Conservation (phyloP, 2,797 vertebrate genomes). For the Enteromius viviparus region DNA sequence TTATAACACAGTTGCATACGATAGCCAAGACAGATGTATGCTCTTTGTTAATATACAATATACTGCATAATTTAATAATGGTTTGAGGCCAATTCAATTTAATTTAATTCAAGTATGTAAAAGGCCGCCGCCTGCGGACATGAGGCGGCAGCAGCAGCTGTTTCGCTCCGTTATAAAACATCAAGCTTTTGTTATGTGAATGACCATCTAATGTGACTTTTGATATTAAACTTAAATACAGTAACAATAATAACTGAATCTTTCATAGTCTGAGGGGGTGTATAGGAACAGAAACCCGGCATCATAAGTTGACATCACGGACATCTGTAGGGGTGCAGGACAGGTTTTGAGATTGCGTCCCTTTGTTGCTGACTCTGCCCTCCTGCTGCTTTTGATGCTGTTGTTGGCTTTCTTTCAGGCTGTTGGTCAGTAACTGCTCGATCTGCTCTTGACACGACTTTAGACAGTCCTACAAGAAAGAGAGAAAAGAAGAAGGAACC, state of each 20-base stretch:
- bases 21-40: slow-evolving; percentile 70
- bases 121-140: slow-evolving; percentile 63
- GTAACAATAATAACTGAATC: slow-evolving; percentile 26
- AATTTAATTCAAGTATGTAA: slow-evolving; percentile 48
- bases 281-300: slow-evolving; percentile 43
- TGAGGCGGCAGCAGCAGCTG: slow-evolving; percentile 80
- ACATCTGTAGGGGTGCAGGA: slow-evolving; percentile 96
- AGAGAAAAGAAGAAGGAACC: slow-evolving; percentile 10
- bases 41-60: neutral
- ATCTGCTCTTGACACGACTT: slow-evolving; percentile 97
- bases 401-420: slow-evolving; percentile 78
- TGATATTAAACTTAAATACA: slow-evolving; percentile 26
- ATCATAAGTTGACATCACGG: slow-evolving; percentile 94
- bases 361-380: slow-evolving; percentile 78
- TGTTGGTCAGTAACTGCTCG: slow-evolving; percentile 87
- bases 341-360: slow-evolving; percentile 88
- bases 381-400: slow-evolving; percentile 60
- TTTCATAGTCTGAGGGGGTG: neutral
- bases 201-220: slow-evolving; percentile 12
- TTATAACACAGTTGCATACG: slow-evolving; percentile 64
- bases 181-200: slow-evolving; percentile 58
- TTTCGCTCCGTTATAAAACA: slow-evolving; percentile 20
- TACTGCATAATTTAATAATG: slow-evolving; percentile 1
- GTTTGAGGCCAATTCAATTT: slow-evolving; percentile 26
- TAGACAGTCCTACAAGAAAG: slow-evolving; percentile 86